A percentile compares a stretch with the other conserved stretches of the same genome.
Conservation (phyloP, 2,113 vertebrate genomes). For the Patagioenas fasciata region DNA sequence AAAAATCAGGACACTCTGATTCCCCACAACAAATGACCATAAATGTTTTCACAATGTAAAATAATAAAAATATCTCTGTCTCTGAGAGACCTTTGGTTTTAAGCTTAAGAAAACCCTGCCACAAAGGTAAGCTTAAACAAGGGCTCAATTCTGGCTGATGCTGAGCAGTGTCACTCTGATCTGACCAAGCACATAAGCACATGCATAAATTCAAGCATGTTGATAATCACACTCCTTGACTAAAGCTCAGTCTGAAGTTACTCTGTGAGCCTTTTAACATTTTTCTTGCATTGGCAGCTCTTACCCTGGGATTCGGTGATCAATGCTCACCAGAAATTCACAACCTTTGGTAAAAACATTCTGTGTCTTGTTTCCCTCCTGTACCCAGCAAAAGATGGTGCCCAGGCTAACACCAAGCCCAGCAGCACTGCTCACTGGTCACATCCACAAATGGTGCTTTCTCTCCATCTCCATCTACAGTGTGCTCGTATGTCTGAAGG, state of each 20-base stretch:
- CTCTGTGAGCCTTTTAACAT: not conserved
- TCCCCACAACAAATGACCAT: not conserved
- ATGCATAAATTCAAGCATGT: not conserved
- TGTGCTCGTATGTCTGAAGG: not conserved
- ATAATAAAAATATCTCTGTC: not conserved
- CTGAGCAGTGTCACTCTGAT: not conserved
- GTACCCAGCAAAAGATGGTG: not conserved
- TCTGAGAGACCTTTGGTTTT: not conserved
- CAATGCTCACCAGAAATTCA: not conserved
- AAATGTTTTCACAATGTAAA: not conserved
- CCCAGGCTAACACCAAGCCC: not conserved
- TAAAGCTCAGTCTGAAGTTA: not conserved
- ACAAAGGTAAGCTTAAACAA: not conserved
- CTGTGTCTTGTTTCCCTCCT: not conserved
- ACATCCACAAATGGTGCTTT: not conserved
- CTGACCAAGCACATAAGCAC: not conserved
- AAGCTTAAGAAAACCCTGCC: not conserved
- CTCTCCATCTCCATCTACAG: not conserved
- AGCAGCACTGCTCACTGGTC: fast-evolving
- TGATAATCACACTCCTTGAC: not conserved
- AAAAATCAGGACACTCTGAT: not conserved
- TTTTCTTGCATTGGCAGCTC: not conserved
- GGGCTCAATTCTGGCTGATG: not conserved
- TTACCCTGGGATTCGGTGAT: not conserved
- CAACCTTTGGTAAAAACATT: not conserved